Conservation (phyloP, 2,797 vertebrate species). For the Threskiornis aethiopicus region DNA sequence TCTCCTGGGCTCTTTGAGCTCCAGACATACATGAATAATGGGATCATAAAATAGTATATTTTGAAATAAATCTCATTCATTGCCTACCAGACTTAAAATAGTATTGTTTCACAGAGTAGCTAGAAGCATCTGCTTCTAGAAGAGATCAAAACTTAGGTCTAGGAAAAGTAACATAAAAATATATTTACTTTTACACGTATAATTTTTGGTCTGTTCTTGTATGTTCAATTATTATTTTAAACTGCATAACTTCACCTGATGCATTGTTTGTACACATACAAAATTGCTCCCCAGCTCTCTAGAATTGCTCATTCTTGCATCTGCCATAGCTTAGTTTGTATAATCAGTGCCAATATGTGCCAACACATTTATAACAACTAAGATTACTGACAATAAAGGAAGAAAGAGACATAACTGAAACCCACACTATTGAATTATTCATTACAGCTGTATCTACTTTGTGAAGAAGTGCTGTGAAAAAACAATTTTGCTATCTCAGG, state of each 20-base stretch:
- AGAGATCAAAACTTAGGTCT: background rate
- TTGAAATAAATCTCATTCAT: background rate
- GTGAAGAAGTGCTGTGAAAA: background rate
- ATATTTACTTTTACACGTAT: background rate
- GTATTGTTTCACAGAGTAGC: background rate
- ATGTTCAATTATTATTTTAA: background rate
- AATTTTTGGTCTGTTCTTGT: background rate
- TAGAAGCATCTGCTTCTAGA: background rate
- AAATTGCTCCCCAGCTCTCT: background rate
- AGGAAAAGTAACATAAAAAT: background rate
- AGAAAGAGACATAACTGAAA: background rate
- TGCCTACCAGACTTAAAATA: background rate
- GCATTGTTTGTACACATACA: background rate
- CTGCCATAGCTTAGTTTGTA: background rate
- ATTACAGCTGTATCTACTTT: fast-evolving
- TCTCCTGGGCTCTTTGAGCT: background rate
- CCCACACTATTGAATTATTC: background rate
- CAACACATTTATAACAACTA: background rate
- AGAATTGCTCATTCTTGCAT: background rate
- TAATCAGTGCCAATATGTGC: background rate
- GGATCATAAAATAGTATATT: background rate
- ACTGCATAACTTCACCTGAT: background rate
- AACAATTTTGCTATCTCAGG: background rate
- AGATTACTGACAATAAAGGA: background rate
- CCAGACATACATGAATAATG: background rate